Evolutionary conservation across 2,888 invertebrate genomes (phyloP).

Genomic region (Nomada hirtipes): DNA sequence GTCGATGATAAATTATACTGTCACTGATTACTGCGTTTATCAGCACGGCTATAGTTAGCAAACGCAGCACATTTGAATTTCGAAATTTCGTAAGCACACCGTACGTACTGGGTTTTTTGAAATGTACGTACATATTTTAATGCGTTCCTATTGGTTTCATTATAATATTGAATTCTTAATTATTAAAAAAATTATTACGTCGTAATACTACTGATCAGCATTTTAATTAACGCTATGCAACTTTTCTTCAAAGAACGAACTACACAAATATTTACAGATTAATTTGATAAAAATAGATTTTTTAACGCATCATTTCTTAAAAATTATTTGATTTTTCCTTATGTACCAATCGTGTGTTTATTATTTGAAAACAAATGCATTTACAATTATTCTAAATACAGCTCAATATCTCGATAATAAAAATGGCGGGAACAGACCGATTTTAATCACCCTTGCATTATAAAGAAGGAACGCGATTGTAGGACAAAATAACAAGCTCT

Average conservation of each 20-base stretch:
- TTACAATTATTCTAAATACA: not conserved
- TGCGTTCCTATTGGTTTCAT: slow-evolving; percentile 10
- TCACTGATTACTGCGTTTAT: slow-evolving; percentile 49
- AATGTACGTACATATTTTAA: slow-evolving; percentile 10
- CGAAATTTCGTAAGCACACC: slow-evolving; percentile 13
- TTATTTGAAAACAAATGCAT: not conserved
- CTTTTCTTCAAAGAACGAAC: not conserved
- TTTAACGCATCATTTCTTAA: too few relatives aligned
- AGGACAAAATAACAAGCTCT: slow-evolving; percentile 14
- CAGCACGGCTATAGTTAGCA: slow-evolving; percentile 20
- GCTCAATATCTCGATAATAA: slow-evolving; percentile 12
- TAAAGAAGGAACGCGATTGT: slow-evolving; percentile 9
- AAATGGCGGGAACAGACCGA: slow-evolving; percentile 3
- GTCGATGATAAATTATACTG: slow-evolving; percentile 48
- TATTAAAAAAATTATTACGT: not conserved
- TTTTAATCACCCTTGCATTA: not conserved
- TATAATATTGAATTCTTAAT: not conserved
- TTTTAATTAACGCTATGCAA: not conserved
- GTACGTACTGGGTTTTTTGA: slow-evolving; percentile 1
- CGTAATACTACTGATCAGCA: not conserved
- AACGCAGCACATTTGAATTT: slow-evolving; percentile 39
- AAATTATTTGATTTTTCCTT: not conserved
- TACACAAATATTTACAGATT: too few relatives aligned
- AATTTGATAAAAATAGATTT: too few relatives aligned
- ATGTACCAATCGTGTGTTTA: not conserved